These are phyloP conservation scores for Xyrauchen texanus DNA, from an alignment of 2,113 vertebrate genomes.

Conservation along the genomic window DNA sequence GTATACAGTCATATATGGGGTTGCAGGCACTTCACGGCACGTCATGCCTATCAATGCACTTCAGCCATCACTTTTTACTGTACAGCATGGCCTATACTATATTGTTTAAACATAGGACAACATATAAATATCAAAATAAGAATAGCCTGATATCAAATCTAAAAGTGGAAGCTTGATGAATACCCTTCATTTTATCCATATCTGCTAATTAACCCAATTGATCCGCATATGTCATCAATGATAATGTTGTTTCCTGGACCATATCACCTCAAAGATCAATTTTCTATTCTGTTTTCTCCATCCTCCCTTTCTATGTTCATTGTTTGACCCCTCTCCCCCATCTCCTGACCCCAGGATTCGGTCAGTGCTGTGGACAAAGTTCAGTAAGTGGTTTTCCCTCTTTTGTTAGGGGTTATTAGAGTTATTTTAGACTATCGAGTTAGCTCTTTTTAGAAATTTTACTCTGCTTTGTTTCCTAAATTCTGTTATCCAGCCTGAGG, in stretches of 20 bases:
- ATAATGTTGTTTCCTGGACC: slow-evolving; percentile 29
- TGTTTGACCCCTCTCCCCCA: slow-evolving; percentile 28
- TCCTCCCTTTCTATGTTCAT: slow-evolving; percentile 16
- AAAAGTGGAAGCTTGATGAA: not conserved
- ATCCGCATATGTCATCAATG: slow-evolving; percentile 28
- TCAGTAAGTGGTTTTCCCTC: slow-evolving; percentile 65
- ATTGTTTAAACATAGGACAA: no score
- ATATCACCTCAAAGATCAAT: slow-evolving; percentile 43
- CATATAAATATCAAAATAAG: no score
- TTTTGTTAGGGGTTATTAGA: not conserved
- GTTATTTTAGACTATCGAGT: slow-evolving; percentile 43
- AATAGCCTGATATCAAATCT: not conserved
- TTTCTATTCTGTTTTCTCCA: slow-evolving; percentile 22
- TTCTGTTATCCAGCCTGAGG: not conserved
- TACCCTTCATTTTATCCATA: not conserved
- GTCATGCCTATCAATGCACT: no score
- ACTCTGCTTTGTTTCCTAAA: slow-evolving; percentile 13
- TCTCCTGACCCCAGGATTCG: slow-evolving; percentile 57
- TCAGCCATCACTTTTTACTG: no score
- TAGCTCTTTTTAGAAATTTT: slow-evolving; percentile 15
- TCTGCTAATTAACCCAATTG: slow-evolving; percentile 15
- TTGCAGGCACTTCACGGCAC: no score
- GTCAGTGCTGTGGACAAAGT: slow-evolving; percentile 58
- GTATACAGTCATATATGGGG: no score
- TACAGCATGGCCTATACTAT: no score